Conservation (phyloP, 2,888 invertebrate species). For the Pristionchus mayeri region DNA sequence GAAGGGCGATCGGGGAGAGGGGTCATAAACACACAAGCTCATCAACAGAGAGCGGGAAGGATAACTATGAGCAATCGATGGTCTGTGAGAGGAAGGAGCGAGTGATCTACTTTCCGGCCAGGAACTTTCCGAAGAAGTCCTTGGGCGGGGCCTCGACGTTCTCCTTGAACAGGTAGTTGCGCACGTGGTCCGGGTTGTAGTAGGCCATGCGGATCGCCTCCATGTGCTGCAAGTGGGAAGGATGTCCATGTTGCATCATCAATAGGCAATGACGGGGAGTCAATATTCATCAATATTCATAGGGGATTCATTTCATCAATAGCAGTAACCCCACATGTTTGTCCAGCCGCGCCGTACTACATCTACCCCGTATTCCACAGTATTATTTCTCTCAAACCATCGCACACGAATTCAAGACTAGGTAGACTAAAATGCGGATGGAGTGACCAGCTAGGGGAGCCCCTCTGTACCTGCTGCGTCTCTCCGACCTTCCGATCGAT, state of each 20-base stretch:
- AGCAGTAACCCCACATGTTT: not conserved
- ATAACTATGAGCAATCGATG: slow-evolving; percentile 19
- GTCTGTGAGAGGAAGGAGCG: not conserved
- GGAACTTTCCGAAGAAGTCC: slow-evolving; percentile 79
- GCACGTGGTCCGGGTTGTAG: slow-evolving; percentile 77
- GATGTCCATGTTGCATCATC: not conserved
- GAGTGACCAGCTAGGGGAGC: no score
- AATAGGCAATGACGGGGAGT: not conserved
- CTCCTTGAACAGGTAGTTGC: slow-evolving; percentile 78
- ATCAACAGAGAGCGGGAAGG: not conserved
- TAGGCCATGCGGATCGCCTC: slow-evolving; percentile 67
- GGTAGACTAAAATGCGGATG: no score
- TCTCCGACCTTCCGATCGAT: slow-evolving; percentile 78
- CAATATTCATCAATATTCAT: not conserved
- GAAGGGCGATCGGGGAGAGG: not conserved
- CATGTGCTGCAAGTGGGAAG: slow-evolving; percentile 67
- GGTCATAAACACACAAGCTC: slow-evolving; percentile 13
- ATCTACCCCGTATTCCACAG: no score
- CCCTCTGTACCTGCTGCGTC: slow-evolving; percentile 61
- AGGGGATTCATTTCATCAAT: not conserved
- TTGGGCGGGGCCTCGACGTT: slow-evolving; percentile 77
- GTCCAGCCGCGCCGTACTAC: no score
- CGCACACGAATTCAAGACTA: no score
- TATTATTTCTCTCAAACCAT: no score
- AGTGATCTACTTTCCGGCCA: slow-evolving; percentile 77